Conservation (phyloP, 2,113 vertebrate species). For the Varanus komodoensis region DNA sequence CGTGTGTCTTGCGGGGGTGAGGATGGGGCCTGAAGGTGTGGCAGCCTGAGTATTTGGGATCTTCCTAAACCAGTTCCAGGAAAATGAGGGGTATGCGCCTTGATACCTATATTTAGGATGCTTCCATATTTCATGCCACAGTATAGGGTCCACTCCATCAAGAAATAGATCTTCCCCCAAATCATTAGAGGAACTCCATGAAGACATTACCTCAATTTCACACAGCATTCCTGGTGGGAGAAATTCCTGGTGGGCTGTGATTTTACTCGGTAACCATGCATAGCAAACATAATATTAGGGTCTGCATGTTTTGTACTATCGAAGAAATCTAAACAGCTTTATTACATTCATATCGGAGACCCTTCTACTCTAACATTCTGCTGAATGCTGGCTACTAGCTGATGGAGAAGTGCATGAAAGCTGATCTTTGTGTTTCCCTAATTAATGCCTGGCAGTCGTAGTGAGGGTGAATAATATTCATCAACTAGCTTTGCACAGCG, state of each 20-base stretch:
- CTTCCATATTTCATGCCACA: not conserved
- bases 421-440: slow-evolving; percentile 10
- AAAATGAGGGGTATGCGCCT: not conserved
- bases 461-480: not conserved
- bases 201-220: not conserved
- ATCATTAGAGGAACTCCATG: not conserved
- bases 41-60: not conserved
- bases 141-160: not conserved
- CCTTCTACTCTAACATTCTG: not conserved
- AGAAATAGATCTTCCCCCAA: not conserved
- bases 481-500: slow-evolving; percentile 15
- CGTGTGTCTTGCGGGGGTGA: too few species aligned
- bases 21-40: not conserved
- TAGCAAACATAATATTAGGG: not conserved
- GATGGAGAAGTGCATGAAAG: not conserved
- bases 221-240: not conserved
- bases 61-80: not conserved
- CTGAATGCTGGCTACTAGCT: not conserved
- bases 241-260: too few species aligned
- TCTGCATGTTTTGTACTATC: too few species aligned
- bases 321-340: too few species aligned
- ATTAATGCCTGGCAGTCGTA: not conserved
- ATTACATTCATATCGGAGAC: too few species aligned
- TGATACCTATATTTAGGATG: not conserved
- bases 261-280: not conserved